Conservation (phyloP, 2,113 vertebrate genomes). For the Cranoglanis bouderius region DNA sequence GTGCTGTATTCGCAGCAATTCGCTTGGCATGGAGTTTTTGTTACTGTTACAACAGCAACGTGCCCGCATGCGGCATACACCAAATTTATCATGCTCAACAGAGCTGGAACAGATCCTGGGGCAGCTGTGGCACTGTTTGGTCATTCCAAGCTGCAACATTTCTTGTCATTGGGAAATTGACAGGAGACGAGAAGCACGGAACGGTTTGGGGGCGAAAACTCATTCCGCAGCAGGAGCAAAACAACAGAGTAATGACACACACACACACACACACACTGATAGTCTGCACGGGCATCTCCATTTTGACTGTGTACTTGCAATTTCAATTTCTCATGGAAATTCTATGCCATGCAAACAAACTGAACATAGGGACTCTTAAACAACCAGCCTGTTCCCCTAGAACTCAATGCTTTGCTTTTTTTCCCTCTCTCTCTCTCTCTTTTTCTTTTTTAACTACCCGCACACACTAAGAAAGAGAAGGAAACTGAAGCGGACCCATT, state of each 20-base stretch:
- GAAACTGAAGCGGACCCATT: slow-evolving; percentile 52
- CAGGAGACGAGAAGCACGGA: slow-evolving; percentile 9
- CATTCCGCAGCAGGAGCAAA: slow-evolving; percentile 21
- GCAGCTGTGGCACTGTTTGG: slow-evolving; percentile 30
- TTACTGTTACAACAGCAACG: background rate
- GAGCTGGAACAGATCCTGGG: slow-evolving; percentile 28
- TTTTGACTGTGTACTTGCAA: slow-evolving; percentile 5
- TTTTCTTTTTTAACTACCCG: background rate
- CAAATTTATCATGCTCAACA: slow-evolving; percentile 7
- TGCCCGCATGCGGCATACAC: background rate
- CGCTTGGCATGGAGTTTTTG: slow-evolving; percentile 10
- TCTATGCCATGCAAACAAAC: slow-evolving; percentile 40
- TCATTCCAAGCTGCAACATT: slow-evolving; percentile 18
- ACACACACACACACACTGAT: background rate
- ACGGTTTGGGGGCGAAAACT: slow-evolving; percentile 20
- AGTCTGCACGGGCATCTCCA: background rate
- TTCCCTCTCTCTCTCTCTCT: too few species aligned
- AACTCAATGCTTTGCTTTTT: background rate
- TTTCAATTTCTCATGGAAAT: background rate
- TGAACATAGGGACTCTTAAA: background rate
- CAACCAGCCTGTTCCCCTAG: background rate
- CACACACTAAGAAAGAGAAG: slow-evolving; percentile 1
- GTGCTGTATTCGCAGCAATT: background rate
- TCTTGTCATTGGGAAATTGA: slow-evolving; percentile 6
- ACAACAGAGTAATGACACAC: slow-evolving; percentile 11